Base-by-base conservation (phyloP, 2,888 invertebrate species). In the Heliconius aoede region DNA sequence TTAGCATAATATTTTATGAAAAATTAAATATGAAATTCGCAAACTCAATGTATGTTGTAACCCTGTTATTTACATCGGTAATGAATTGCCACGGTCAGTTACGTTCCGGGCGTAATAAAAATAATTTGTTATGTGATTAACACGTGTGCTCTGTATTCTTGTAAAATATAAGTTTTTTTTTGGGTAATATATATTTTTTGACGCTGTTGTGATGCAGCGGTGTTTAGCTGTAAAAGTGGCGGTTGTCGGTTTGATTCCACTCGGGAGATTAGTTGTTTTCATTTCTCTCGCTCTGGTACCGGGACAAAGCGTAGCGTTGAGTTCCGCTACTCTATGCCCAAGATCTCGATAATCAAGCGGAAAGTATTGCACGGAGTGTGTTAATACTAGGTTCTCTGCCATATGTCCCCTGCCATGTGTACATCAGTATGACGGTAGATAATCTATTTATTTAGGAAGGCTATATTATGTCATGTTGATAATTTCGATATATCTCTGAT, bases 1-100 rank as follows among this genome's bases (percentile, higher is more conserved):
- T 40, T 51, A 30, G 30, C 55, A 13, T 2, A 65, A 36, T 21
- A 30, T 55, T 30, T 51, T 51, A n/a, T 68, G 21, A 11, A n/a
- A 69, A 4, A 28, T 46, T 55, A 32, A 69, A 69, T 55, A 55
- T 30, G 30, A 30, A 73, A 73, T 13, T 68, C 21, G 21, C 28
- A 28, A 24, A 30, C n/a, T 46, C 32, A 74, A 68, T 68, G 68
- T 46, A 13, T 46, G 40, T 32, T 60, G 60, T 30, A 61, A 68
- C 68, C 58, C 26, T 68, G 40, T 67, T 73, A 55, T 74, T 74
- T 74, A 74, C 58, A 61, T 58, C 24, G 24, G 24, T 74, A 68
- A 74, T 68, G 74, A 74, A 74, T 74, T 68, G 40, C 30, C 74
- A 68, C 74, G 68, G 60, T 68, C 74, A 74, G 74, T 74, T 74